These are phyloP conservation scores for Danionella dracula DNA, from an alignment of 2,797 vertebrate species.

Conservation along the genomic window DNA sequence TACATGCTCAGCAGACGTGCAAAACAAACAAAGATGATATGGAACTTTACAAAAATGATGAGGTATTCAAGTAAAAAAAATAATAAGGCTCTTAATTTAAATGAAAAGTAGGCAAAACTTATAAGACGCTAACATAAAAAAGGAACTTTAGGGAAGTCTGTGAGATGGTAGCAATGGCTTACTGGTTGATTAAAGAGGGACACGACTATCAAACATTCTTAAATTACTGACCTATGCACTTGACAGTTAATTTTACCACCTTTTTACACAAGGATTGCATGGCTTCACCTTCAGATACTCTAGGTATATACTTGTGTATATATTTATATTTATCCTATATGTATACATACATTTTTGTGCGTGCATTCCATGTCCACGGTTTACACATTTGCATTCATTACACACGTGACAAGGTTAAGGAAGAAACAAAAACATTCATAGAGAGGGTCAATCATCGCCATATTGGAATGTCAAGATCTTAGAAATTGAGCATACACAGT, in stretches of 20 bases:
- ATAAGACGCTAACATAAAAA: constrained; percentile 64
- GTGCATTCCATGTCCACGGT: constrained; percentile 67
- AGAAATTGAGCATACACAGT: constrained; percentile 63
- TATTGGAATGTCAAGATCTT: constrained; percentile 82
- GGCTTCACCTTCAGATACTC: constrained; percentile 76
- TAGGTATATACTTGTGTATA: constrained; percentile 76
- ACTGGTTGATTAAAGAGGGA: constrained; percentile 66
- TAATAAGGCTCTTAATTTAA: constrained; percentile 90
- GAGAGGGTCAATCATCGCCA: constrained; percentile 69
- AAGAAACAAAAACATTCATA: constrained; percentile 70
- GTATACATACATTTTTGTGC: constrained; percentile 51
- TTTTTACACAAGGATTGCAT: constrained; percentile 74
- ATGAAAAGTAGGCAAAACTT: constrained; percentile 71
- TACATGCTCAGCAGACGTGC: constrained; percentile 71
- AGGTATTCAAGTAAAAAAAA: constrained; percentile 93
- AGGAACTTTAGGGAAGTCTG: constrained; percentile 64
- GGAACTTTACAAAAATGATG: constrained; percentile 72
- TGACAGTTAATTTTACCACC: constrained; percentile 61
- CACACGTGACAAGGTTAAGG: constrained; percentile 60
- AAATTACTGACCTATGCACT: constrained; percentile 47
- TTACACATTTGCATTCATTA: constrained; percentile 67
- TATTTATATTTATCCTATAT: constrained; percentile 48
- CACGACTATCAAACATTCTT: constrained; percentile 56
- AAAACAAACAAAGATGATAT: constrained; percentile 64
- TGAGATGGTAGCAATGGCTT: constrained; percentile 77